Percentiles rank a stretch among this genome's conserved stretches.
phyloP scores from a whole-genome alignment of 2,888 invertebrate genomes.

The Andrena marginata region DNA sequence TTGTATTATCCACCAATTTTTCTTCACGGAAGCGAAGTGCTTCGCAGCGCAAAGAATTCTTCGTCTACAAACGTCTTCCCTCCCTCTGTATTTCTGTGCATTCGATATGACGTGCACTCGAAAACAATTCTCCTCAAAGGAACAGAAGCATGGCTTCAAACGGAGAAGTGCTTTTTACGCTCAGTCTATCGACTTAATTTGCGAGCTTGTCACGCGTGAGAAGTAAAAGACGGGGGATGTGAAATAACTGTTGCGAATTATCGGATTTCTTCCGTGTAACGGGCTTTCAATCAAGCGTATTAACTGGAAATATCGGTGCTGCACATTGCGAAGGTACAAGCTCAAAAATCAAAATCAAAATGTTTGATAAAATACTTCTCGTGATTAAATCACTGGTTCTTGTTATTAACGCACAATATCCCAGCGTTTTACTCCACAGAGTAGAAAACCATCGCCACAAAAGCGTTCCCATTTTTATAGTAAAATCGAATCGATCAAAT shows the following conservation, averaged over 20 bases:
- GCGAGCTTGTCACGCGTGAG: background rate
- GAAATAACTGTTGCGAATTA: background rate
- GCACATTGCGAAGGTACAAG: background rate
- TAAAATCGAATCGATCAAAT: constrained; percentile 28
- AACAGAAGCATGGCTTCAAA: constrained; percentile 33
- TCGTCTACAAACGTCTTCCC: constrained; percentile 10
- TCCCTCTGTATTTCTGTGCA: constrained; percentile 13
- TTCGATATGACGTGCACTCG: constrained; percentile 36
- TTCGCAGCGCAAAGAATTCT: constrained; percentile 43
- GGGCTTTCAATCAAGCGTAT: background rate
- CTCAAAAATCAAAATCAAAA: background rate
- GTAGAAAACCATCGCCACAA: background rate
- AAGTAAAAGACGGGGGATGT: background rate
- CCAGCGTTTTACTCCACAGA: background rate
- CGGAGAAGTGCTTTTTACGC: constrained; percentile 26
- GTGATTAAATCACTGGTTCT: constrained; percentile 12
- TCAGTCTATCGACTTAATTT: constrained; percentile 39
- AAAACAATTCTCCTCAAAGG: constrained; percentile 47
- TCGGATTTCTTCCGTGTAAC: background rate
- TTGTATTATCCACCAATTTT: constrained; percentile 4
- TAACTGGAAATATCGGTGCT: background rate
- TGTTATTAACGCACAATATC: background rate
- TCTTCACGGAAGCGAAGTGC: constrained; percentile 31
- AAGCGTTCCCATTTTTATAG: constrained; percentile 8
- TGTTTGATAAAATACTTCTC: background rate